A percentile compares a stretch with the other conserved stretches of the same genome.
Conservation (phyloP, 2,888 invertebrate genomes). For the Branchipolynoe longqiensis region DNA sequence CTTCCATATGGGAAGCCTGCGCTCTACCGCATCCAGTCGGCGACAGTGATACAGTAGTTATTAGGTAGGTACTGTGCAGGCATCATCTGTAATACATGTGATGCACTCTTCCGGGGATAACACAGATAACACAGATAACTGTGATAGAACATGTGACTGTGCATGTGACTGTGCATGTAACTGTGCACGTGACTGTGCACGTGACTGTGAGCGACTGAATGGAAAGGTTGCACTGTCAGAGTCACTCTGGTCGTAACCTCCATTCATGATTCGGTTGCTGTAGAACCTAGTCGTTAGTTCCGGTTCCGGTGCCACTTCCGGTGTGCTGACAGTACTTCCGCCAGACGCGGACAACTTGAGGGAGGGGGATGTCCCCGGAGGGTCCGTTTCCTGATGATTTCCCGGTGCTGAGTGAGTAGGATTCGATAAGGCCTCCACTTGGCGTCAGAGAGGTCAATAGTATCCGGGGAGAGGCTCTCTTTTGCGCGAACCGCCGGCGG, state of each 20-base stretch:
- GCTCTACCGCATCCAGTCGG: too few relatives aligned
- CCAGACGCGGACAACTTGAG: too few relatives aligned
- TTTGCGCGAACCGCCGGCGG: not conserved
- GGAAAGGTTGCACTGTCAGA: not conserved
- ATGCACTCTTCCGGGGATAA: too few relatives aligned
- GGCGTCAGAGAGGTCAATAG: not conserved
- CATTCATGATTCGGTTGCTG: conserved; percentile 38
- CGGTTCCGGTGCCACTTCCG: not conserved
- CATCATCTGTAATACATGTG: too few relatives aligned
- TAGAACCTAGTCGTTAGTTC: not conserved
- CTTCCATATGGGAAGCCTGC: too few relatives aligned
- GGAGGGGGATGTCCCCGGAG: too few relatives aligned
- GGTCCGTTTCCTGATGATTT: too few relatives aligned
- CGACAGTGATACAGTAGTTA: too few relatives aligned
- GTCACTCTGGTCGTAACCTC: not conserved
- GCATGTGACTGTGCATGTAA: too few relatives aligned
- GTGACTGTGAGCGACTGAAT: conserved; percentile 8
- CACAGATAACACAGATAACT: too few relatives aligned
- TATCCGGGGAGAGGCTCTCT: not conserved
- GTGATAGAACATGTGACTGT: too few relatives aligned
- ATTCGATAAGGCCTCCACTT: conserved; percentile 38
- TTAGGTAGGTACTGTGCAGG: too few relatives aligned
- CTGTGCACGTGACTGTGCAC: not conserved
- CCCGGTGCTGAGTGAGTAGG: not conserved
- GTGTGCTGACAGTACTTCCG: not conserved